Evolutionary conservation across 2,113 vertebrate species (phyloP), one percentile per base, ranked within the genome.

Genomic region (Tauraco erythrolophus): DNA sequence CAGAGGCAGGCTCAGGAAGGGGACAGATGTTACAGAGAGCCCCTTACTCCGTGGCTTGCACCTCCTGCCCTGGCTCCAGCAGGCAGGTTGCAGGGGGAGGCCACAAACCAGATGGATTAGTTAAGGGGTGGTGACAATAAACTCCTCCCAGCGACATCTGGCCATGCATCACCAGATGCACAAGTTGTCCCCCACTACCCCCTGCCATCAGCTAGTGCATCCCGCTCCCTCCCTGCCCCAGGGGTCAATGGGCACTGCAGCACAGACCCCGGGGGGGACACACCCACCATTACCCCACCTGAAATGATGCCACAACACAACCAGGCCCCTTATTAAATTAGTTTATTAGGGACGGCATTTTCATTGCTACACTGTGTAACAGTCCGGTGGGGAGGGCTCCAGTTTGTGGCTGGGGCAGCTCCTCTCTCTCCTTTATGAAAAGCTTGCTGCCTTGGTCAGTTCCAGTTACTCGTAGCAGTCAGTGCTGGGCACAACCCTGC

Each of bases 311-410:
- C 46, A 89, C 13, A 37, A 57, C 21, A 69, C 56, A 90, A 83
- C 30, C 39, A 35, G 31, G 46, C 11, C 76, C 57, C 10, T 64
- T 50, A 68, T 96, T 97, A 96, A 92, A n/a, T 76, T 92, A 51
- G 48, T 98, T 98, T 98, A 98, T 98, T 98, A 92, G 80, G 94
- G 97, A 97, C 65, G 93, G 95, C 78, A 69, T 91, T 88, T 87
- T 69, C 28, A 14, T 51, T 58, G 81, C 89, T 94, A 66, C 1
- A 15, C 76, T 96, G 90, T 92, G 91, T 77, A 58, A 61, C 7
- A 79, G 76, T 79, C 91, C 70, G 1, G 0, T 3, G 66, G 61
- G 48, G 62, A 92, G 72, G 64, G 94, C 81, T 88, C 69, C 84
- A 84, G 50, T 3, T 94, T 48, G 74, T 0, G 0, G 76, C 18